Evolutionary conservation across 37 sponge, comb jelly and placozoan genomes (phyloP).

Genomic region (Halichondria panicea): DNA sequence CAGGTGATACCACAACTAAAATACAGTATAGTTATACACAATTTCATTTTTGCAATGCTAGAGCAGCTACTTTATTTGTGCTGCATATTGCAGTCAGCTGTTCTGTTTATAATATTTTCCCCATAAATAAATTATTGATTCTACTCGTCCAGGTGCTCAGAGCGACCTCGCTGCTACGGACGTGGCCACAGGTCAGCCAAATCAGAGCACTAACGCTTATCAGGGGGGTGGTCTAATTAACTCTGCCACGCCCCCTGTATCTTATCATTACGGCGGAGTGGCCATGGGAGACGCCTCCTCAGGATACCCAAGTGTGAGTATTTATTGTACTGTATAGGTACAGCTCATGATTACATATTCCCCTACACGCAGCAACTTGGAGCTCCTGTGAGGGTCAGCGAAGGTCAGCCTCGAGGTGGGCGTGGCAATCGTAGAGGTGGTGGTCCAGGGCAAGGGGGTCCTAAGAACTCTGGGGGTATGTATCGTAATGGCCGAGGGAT

Average conservation of each 20-base stretch:
- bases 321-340: background rate
- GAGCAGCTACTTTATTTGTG: too few species aligned
- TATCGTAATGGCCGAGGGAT: constrained; percentile 7
- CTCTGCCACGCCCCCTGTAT: background rate
- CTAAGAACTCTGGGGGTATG: too few species aligned
- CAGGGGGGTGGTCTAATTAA: too few species aligned
- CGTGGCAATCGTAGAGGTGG: background rate
- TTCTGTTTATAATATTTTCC: background rate
- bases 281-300: background rate
- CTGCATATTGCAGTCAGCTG: too few species aligned
- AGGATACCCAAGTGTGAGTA: background rate
- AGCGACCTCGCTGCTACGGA: constrained; percentile 20
- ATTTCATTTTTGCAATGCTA: too few species aligned
- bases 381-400: background rate
- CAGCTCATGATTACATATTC: background rate
- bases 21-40: too few species aligned
- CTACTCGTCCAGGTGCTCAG: background rate
- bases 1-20: too few species aligned
- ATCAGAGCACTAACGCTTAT: too few species aligned
- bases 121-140: background rate
- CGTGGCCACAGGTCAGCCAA: constrained; percentile 39
- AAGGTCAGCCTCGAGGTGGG: background rate
- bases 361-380: background rate
- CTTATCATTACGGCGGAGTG: background rate
- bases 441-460: background rate